Percentiles rank a stretch among this genome's conserved stretches.
These are phyloP conservation scores for Pomacea maculata DNA, from an alignment of 1,140 invertebrate genomes.

Conservation along the genomic window DNA sequence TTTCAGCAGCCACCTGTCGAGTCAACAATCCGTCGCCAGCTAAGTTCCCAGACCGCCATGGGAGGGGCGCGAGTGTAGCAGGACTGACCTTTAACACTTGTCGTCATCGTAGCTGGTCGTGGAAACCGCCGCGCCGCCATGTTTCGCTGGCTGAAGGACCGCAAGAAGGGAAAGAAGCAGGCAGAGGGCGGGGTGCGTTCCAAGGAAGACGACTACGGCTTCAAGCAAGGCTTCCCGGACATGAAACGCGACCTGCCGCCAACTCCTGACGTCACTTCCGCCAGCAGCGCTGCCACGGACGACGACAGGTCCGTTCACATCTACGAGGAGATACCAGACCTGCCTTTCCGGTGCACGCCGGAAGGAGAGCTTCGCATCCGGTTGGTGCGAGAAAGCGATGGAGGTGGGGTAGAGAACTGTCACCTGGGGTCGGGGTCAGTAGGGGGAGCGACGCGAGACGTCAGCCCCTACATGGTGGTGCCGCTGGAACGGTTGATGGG, in stretches of 20 bases:
- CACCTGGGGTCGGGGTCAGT: slow-evolving; percentile 15
- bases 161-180: slow-evolving; percentile 29
- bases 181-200: slow-evolving; percentile 15
- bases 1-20: neutral
- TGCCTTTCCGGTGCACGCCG: slow-evolving; percentile 21
- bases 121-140: slow-evolving; percentile 25
- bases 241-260: slow-evolving; percentile 23
- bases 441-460: neutral
- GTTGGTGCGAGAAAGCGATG: slow-evolving; percentile 17
- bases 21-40: neutral
- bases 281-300: slow-evolving; percentile 5
- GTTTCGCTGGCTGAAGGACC: slow-evolving; percentile 49
- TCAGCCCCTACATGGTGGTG: slow-evolving; percentile 30
- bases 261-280: slow-evolving; percentile 13
- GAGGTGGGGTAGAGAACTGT: neutral
- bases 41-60: too few species aligned
- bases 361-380: slow-evolving; percentile 14
- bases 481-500: slow-evolving; percentile 14
- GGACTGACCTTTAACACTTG: neutral
- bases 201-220: slow-evolving; percentile 43
- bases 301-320: slow-evolving; percentile 42
- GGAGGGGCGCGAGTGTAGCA: neutral
- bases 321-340: slow-evolving; percentile 48
- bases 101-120: neutral
- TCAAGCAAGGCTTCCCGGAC: slow-evolving; percentile 22